Evolutionary conservation across 2,797 vertebrate genomes (phyloP), one percentile per base, ranked within the genome.

Genomic region (Danio jaintianensis): DNA sequence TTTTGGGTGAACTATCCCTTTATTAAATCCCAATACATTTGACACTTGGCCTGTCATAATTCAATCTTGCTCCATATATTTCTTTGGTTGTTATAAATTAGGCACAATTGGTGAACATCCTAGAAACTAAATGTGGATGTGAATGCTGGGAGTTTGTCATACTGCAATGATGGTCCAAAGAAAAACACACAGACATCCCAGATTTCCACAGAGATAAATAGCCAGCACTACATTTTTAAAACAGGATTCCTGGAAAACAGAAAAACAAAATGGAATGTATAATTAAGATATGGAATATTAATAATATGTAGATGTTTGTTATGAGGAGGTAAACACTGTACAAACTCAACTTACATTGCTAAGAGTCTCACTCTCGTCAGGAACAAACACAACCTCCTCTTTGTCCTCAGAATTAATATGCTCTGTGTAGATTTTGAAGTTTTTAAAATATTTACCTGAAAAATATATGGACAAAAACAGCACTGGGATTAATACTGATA

Each of bases 201-300:
- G 45, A 77, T 97, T 96, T 85, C 96, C 96, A 83, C 93, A 90
- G 55, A 95, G 15, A 79, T 96, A 97, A 79, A 95, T 80, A 3
- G 87, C 78, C 66, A 97, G 85, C 70, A 96, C 88, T 10, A 89
- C 22, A 83, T 92, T 93, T 90, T 94, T 96, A 85, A 96, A 94
- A 61, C 82, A 85, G 68, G 87, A 88, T 16, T 90, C 92, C 95
- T 96, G 90, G 5, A 20, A 78, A n/a, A 77, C 38, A 56, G 15
- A 86, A 80, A 13, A 40, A 78, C 42, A 29, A 59, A 58, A 69
- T 11, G 4, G 4, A 71, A 40, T 36, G 1, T 4, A 38, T 38
- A 62, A 20, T 11, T 36, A 1, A 74, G 38, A 12, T n/a, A 1
- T 66, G n/a, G 16, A 11, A 16, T 5, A 5, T 59, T 20, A 58